phyloP scores from a whole-genome alignment of 2,888 invertebrate genomes.

The Drosophila kanekoi region DNA sequence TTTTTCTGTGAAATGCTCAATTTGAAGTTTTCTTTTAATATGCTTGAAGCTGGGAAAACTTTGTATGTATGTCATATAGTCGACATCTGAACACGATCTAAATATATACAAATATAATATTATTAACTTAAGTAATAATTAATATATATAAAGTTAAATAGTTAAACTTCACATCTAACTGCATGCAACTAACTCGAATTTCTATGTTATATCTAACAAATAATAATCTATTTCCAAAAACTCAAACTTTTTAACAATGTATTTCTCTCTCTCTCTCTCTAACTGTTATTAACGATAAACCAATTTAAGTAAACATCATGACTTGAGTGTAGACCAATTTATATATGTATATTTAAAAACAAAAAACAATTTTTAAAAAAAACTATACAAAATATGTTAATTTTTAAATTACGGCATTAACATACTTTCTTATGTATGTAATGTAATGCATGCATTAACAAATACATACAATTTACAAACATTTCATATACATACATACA shows the following conservation, averaged over 20 bases:
- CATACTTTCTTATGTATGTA: conserved; percentile 73
- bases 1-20: conserved; percentile 5
- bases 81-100: conserved; percentile 37
- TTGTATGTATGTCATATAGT: conserved; percentile 22
- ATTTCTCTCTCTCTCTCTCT: conserved; percentile 31
- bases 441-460: conserved; percentile 17
- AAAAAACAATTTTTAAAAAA: conserved; percentile 29
- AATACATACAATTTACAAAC: conserved; percentile 10
- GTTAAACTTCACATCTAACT: conserved; percentile 51
- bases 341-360: conserved; percentile 46
- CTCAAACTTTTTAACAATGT: conserved; percentile 36
- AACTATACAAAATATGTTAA: conserved; percentile 47
- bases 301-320: conserved; percentile 66
- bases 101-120: conserved; percentile 6
- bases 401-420: conserved; percentile 62
- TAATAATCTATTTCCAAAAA: conserved; percentile 19
- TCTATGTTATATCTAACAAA: conserved; percentile 61
- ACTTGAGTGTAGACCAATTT: conserved; percentile 70
- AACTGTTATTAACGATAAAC: conserved; percentile 60
- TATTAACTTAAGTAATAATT: not conserved
- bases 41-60: not conserved
- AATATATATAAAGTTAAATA: conserved; percentile 27
- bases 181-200: conserved; percentile 78
- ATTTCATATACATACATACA: too few relatives aligned
- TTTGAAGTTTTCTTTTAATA: not conserved